A percentile compares a stretch with the other conserved stretches of the same genome.
These are phyloP conservation scores for Mastacembelus armatus DNA, from an alignment of 2,797 vertebrate genomes.

Conservation along the genomic window DNA sequence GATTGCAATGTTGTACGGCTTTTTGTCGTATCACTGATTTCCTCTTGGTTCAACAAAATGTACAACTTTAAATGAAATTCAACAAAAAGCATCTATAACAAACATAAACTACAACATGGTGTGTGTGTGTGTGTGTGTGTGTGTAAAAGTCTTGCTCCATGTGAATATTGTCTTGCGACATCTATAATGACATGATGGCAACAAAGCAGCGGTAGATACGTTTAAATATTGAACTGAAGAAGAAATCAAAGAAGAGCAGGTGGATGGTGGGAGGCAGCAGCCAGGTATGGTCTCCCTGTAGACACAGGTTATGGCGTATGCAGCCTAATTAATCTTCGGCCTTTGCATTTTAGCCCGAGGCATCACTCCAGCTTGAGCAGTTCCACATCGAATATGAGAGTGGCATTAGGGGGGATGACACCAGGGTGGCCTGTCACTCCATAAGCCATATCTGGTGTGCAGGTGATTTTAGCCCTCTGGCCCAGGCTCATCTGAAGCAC, in stretches of 20 bases:
- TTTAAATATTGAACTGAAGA: constrained; percentile 69
- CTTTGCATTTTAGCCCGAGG: constrained; percentile 3
- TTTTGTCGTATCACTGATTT: constrained; percentile 60
- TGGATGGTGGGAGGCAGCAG: constrained; percentile 47
- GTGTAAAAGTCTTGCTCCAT: constrained; percentile 53
- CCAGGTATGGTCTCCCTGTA: constrained; percentile 56
- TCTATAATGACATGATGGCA: constrained; percentile 73
- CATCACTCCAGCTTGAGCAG: constrained; percentile 95
- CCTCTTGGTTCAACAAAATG: constrained; percentile 81
- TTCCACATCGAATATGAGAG: constrained; percentile 98
- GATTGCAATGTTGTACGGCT: constrained; percentile 72
- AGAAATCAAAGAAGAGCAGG: constrained; percentile 53
- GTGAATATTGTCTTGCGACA: constrained; percentile 46
- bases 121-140: constrained; percentile 53
- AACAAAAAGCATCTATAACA: constrained; percentile 55
- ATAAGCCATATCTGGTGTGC: constrained; percentile 97
- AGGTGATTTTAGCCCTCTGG: constrained; percentile 97
- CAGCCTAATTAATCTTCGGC: constrained; percentile 45
- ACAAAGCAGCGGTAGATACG: constrained; percentile 73
- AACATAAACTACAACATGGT: constrained; percentile 50
- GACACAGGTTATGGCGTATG: constrained; percentile 51
- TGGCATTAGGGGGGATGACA: constrained; percentile 97
- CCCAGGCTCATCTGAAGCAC: constrained; percentile 93
- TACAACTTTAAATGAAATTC: constrained; percentile 82
- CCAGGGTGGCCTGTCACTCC: constrained; percentile 96